phyloP scores from a whole-genome alignment of 2,113 vertebrate genomes.

The Felis catus region DNA sequence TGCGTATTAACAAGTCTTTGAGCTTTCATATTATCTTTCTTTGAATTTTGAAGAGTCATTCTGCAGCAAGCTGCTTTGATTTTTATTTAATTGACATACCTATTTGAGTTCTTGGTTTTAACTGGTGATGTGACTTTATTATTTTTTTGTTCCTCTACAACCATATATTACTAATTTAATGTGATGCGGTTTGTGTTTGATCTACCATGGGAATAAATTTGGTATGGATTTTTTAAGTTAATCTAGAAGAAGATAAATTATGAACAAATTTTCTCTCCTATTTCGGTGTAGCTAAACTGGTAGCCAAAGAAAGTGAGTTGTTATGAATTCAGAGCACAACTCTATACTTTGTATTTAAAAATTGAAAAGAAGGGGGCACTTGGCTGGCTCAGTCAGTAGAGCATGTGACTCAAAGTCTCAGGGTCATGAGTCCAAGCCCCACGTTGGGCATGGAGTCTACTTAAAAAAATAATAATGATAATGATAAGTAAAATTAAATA shows the following conservation, averaged over 20 bases:
- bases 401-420: too few species aligned
- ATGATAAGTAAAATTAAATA: too few species aligned
- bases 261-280: not conserved
- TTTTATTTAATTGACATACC: not conserved
- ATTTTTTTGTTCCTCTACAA: not conserved
- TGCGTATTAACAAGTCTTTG: conserved; percentile 7
- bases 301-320: not conserved
- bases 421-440: too few species aligned
- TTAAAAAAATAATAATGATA: too few species aligned
- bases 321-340: not conserved
- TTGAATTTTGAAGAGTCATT: conserved; percentile 34
- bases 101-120: conserved; percentile 4
- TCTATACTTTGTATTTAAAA: conserved; percentile 50
- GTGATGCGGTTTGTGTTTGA: not conserved
- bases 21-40: not conserved
- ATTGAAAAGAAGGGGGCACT: not conserved
- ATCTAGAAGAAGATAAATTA: conserved; percentile 30
- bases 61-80: not conserved
- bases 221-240: not conserved
- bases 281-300: not conserved
- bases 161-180: conserved; percentile 34
- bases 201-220: conserved; percentile 34
- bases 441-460: too few species aligned
- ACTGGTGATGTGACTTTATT: not conserved
- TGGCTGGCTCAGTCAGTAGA: too few species aligned